phyloP scores from a whole-genome alignment of 2,113 vertebrate species.

The Coreoperca whiteheadi region DNA sequence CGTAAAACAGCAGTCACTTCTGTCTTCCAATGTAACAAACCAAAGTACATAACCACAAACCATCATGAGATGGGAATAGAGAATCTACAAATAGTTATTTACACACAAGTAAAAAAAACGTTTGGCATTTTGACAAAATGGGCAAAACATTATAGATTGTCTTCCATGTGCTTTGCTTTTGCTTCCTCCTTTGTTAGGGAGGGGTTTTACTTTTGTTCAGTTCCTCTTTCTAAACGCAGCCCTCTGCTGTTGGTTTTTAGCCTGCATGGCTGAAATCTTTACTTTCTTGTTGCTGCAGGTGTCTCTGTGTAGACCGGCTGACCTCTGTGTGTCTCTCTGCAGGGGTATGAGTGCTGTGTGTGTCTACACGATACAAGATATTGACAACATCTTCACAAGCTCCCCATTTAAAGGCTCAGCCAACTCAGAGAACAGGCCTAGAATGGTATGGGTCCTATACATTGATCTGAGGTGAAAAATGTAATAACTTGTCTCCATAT shows the following conservation, averaged over 20 bases:
- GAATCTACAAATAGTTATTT: background rate
- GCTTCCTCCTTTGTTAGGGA: background rate
- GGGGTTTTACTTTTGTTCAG: background rate
- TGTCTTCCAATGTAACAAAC: background rate
- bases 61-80: too few species aligned
- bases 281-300: background rate
- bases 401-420: constrained; percentile 44
- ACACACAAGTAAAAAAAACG: background rate
- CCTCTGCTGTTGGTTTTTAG: background rate
- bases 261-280: background rate
- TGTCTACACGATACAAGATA: constrained; percentile 69
- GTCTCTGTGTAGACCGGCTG: background rate
- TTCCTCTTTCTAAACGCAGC: background rate
- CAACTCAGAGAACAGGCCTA: background rate
- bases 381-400: constrained; percentile 59
- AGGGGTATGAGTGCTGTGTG: constrained; percentile 83
- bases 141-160: background rate
- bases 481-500: background rate
- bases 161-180: background rate
- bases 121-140: background rate
- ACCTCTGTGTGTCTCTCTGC: constrained; percentile 41
- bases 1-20: background rate
- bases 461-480: background rate
- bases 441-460: constrained; percentile 58
- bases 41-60: background rate